A percentile compares a stretch with the other conserved stretches of the same genome.
These are phyloP conservation scores for Talpa occidentalis DNA, from an alignment of 2,113 vertebrate genomes.

Conservation along the genomic window DNA sequence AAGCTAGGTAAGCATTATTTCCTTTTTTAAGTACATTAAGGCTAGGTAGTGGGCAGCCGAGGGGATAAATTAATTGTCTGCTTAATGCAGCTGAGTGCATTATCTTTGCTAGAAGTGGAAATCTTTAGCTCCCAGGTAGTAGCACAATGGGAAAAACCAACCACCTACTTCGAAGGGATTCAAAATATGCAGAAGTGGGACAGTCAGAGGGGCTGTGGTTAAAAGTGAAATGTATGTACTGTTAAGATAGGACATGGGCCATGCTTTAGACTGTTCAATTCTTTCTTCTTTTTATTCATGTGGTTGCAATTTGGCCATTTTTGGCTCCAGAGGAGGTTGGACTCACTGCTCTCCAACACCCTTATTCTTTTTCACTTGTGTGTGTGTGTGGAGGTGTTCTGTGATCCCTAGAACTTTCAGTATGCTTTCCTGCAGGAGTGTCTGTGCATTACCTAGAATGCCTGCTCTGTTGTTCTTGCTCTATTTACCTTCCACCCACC, in stretches of 20 bases:
- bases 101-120: slow-evolving; percentile 56
- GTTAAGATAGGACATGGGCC: neutral
- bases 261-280: neutral
- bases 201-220: neutral
- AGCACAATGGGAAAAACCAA: slow-evolving; percentile 24
- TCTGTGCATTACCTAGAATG: neutral
- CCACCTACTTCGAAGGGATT: slow-evolving; percentile 13
- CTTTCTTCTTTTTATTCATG: neutral
- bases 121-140: slow-evolving; percentile 50
- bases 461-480: neutral
- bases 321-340: neutral
- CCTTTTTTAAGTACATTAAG: slow-evolving; percentile 60
- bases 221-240: neutral
- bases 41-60: slow-evolving; percentile 52
- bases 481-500: neutral
- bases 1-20: slow-evolving; percentile 63
- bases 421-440: neutral
- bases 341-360: neutral
- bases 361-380: neutral
- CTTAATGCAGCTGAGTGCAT: slow-evolving; percentile 62
- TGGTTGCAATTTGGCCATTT: neutral
- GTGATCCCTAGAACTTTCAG: neutral
- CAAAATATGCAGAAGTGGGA: neutral
- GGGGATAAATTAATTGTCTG: slow-evolving; percentile 71
- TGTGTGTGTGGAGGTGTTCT: neutral